phyloP scores from a whole-genome alignment of 2,888 invertebrate genomes.

The Xestia c-nigrum region DNA sequence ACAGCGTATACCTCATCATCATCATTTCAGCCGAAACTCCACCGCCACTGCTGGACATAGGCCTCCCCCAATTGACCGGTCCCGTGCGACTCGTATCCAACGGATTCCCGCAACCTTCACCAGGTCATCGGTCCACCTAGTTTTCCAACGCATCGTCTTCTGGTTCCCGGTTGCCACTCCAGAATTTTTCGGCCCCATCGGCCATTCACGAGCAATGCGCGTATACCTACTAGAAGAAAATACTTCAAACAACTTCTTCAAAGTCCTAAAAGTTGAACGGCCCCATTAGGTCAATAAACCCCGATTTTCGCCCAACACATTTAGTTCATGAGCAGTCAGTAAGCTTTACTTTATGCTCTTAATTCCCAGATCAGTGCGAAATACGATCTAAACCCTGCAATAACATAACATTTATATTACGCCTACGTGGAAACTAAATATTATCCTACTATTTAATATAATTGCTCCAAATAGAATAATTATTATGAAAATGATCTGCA shows the following conservation, averaged over 20 bases:
- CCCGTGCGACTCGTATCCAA: too few species aligned
- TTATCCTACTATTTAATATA: not conserved
- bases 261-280: not conserved
- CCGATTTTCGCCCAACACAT: not conserved
- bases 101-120: too few species aligned
- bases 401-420: not conserved
- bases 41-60: too few species aligned
- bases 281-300: slow-evolving; percentile 1
- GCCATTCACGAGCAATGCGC: too few species aligned
- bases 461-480: not conserved
- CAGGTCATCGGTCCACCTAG: too few species aligned
- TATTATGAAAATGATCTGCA: not conserved
- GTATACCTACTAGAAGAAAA: not conserved
- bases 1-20: too few species aligned
- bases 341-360: slow-evolving; percentile 25
- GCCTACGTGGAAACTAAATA: slow-evolving; percentile 21
- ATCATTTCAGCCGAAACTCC: too few species aligned
- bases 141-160: too few species aligned
- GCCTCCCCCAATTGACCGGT: too few species aligned
- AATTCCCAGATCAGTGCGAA: slow-evolving; percentile 35
- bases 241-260: too few species aligned
- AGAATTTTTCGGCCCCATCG: too few species aligned
- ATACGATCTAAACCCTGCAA: slow-evolving; percentile 28
- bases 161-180: too few species aligned
- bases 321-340: slow-evolving; percentile 18